phyloP scores from a whole-genome alignment of 2,797 vertebrate genomes.

The Distichodus sexfasciatus region DNA sequence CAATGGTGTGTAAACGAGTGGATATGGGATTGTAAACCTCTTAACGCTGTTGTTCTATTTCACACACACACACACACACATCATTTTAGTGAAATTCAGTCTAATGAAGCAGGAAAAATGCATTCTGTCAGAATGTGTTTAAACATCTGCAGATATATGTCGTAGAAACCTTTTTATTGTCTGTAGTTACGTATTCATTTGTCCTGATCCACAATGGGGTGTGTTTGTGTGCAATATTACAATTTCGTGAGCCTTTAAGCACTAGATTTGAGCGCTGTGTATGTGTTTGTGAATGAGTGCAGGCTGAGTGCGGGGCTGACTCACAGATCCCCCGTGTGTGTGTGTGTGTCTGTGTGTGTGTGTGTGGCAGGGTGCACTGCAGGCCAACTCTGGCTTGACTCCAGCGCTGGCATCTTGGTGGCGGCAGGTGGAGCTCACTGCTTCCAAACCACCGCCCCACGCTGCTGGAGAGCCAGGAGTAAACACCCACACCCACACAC shows the following conservation, averaged over 20 bases:
- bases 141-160: too few species aligned
- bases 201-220: too few species aligned
- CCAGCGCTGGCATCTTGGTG: constrained; percentile 78
- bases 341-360: constrained; percentile 28
- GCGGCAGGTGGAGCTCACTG: constrained; percentile 83
- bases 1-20: not conserved
- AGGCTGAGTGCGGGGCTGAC: constrained; percentile 35
- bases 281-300: constrained; percentile 55
- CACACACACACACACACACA: not conserved
- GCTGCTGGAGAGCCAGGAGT: constrained; percentile 21
- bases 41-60: not conserved
- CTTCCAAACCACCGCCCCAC: constrained; percentile 48
- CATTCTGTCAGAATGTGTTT: too few species aligned
- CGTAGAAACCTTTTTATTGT: too few species aligned
- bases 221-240: not conserved
- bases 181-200: too few species aligned
- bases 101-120: too few species aligned
- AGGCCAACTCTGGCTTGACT: constrained; percentile 77
- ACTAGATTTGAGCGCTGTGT: constrained; percentile 35
- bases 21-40: not conserved
- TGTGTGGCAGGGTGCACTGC: constrained; percentile 35
- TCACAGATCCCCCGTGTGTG: constrained; percentile 45
- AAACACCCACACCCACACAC: constrained; percentile 34
- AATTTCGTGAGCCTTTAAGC: constrained; percentile 32
- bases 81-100: too few species aligned